Conservation (phyloP, 1,140 invertebrate species). For the Globodera ellingtonae region DNA sequence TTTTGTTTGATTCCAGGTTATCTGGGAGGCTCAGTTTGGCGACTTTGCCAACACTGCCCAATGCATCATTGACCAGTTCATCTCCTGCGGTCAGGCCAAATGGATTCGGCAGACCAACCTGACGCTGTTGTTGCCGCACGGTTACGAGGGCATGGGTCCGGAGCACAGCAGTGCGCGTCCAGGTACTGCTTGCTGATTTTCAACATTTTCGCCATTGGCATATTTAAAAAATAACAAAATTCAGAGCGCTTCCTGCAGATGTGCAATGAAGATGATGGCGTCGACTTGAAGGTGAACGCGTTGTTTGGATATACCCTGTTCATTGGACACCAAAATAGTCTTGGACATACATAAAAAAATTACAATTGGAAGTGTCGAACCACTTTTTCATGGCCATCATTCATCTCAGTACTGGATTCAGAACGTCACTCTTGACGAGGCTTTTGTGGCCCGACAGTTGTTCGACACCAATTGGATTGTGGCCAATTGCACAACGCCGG, state of each 20-base stretch:
- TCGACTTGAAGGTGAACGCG: constrained; percentile 39
- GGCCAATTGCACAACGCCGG: constrained; percentile 94
- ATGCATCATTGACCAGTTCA: constrained; percentile 98
- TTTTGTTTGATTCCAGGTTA: constrained; percentile 67
- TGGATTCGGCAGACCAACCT: constrained; percentile 77
- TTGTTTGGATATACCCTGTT: background rate
- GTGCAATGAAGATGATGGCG: constrained; percentile 89
- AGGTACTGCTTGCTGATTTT: background rate
- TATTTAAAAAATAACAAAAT: background rate
- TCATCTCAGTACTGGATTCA: constrained; percentile 46
- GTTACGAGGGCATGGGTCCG: constrained; percentile 97
- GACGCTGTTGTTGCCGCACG: constrained; percentile 91
- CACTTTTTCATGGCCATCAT: background rate
- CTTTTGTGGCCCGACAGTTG: constrained; percentile 89
- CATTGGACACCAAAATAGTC: too few relatives aligned
- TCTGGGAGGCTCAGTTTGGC: constrained; percentile 98
- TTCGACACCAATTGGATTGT: constrained; percentile 87
- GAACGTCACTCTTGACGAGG: constrained; percentile 74
- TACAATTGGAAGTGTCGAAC: background rate
- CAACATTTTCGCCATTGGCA: background rate
- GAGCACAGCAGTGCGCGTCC: constrained; percentile 94
- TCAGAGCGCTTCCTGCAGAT: constrained; percentile 90
- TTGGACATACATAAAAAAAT: too few relatives aligned
- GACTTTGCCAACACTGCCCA: constrained; percentile 99
- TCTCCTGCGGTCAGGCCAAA: constrained; percentile 68